These are phyloP conservation scores for Ammodytes marinus DNA, from an alignment of 2,113 vertebrate species.

Conservation along the genomic window DNA sequence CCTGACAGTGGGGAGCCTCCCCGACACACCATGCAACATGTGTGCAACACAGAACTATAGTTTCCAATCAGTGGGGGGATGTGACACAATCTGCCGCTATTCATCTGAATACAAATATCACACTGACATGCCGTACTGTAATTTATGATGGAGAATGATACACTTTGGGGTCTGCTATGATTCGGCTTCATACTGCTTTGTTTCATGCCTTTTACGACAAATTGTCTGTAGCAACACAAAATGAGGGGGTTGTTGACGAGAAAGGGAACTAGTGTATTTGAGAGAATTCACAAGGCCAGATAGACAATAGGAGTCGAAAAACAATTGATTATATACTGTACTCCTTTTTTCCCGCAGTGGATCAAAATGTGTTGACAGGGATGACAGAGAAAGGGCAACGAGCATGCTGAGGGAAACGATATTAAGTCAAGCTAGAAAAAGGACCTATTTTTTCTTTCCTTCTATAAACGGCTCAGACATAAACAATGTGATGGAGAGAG, in stretches of 20 bases:
- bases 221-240: conserved; percentile 34
- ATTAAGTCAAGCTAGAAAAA: conserved; percentile 15
- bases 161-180: conserved; percentile 28
- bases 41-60: neutral
- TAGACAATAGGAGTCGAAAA: neutral
- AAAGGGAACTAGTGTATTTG: conserved; percentile 15
- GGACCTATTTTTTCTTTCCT: neutral
- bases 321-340: conserved; percentile 4
- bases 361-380: conserved; percentile 15
- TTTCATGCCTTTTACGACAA: conserved; percentile 27
- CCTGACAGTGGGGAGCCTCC: conserved; percentile 26
- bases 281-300: neutral
- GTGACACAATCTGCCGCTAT: conserved; percentile 29
- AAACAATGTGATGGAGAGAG: conserved; percentile 30
- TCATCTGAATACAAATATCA: conserved; percentile 26
- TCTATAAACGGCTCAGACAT: conserved; percentile 7
- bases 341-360: neutral
- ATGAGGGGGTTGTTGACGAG: conserved; percentile 22
- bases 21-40: conserved; percentile 21
- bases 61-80: neutral
- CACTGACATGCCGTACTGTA: conserved; percentile 4
- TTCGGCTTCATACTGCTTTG: conserved; percentile 37
- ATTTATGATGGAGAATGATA: conserved; percentile 43
- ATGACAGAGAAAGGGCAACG: neutral
- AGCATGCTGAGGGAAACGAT: neutral